Conservation (phyloP, 2,888 invertebrate species). For the Temnothorax ravouxi region DNA sequence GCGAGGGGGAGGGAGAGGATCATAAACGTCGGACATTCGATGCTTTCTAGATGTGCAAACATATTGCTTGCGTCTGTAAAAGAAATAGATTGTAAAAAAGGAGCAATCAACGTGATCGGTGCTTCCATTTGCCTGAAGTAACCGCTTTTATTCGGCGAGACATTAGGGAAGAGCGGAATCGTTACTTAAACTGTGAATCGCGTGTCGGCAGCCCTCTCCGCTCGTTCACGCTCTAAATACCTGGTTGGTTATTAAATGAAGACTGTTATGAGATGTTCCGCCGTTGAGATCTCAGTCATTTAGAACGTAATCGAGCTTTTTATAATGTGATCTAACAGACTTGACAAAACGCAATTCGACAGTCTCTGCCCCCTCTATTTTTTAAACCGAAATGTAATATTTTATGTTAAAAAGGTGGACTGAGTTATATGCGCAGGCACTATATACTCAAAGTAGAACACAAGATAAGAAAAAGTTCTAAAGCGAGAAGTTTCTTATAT, state of each 20-base stretch:
- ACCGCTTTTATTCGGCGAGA: conserved; percentile 32
- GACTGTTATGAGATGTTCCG: conserved; percentile 29
- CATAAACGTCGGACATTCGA: not conserved
- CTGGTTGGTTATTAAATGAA: conserved; percentile 26
- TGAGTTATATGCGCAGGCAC: not conserved
- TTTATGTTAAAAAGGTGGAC: not conserved
- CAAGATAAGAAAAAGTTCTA: not conserved
- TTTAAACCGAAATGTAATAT: not conserved
- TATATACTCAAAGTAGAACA: not conserved
- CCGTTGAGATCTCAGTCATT: not conserved
- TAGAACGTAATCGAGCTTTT: not conserved
- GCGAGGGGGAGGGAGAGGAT: not conserved
- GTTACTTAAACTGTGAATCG: conserved; percentile 65
- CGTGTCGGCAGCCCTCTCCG: conserved; percentile 54
- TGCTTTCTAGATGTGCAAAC: not conserved
- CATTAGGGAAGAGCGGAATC: conserved; percentile 23
- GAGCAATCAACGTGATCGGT: conserved; percentile 1
- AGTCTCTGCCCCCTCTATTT: not conserved
- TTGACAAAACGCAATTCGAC: not conserved
- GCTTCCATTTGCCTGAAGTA: not conserved
- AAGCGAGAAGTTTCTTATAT: not conserved
- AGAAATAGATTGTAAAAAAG: not conserved
- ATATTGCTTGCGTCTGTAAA: not conserved
- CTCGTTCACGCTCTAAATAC: conserved; percentile 50
- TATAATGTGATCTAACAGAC: not conserved